Base-by-base conservation (phyloP, 2,113 vertebrate species). In the Taurulus bubalis region DNA sequence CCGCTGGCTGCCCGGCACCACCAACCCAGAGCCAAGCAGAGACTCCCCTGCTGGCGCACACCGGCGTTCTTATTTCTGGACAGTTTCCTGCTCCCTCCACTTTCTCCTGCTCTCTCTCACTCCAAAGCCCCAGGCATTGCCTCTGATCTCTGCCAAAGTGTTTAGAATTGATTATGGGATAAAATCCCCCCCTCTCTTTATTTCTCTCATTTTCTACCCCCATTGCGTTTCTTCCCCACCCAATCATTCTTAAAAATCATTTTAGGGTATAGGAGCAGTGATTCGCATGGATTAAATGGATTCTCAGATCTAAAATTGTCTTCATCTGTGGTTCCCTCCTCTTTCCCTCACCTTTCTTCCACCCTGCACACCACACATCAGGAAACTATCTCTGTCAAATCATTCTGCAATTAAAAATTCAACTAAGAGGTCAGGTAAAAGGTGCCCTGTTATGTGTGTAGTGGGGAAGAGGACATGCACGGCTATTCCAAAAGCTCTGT, bases 91-190 rank as follows among this genome's bases (percentile, higher is more conserved):
- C 66, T 77, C 71, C 49, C 60, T 71, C 51, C 65, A n/a, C 67
- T 66, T 55, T 67, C 81, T 74, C 71, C 65, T 59, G 64, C 47
- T 42, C 65, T 45, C 62, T 45, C 75, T 75, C 45, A 1, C 84
- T 85, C 66, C 62, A 83, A 90, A 89, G 82, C 84, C 38, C 68
- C 36, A 51, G 30, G 10, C 75, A 22, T 60, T 38, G 79, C 84
- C 73, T 93, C 87, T 90, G 86, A 94, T 93, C 91, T 91, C 77
- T 69, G 79, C 77, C 73, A 84, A 87, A 90, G 86, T 89, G 73
- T 92, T 89, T 82, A 91, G 92, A 94, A 94, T 92, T 92, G 83
- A 94, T 93, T 94, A 74, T 93, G 89, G 85, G 81, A 90, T 85
- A 87, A 66, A 72, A 80, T 90, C 58, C 85, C 63, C 72, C 38